Evolutionary conservation across 2,888 invertebrate genomes (phyloP).

Genomic region (Heteropelma amictum): DNA sequence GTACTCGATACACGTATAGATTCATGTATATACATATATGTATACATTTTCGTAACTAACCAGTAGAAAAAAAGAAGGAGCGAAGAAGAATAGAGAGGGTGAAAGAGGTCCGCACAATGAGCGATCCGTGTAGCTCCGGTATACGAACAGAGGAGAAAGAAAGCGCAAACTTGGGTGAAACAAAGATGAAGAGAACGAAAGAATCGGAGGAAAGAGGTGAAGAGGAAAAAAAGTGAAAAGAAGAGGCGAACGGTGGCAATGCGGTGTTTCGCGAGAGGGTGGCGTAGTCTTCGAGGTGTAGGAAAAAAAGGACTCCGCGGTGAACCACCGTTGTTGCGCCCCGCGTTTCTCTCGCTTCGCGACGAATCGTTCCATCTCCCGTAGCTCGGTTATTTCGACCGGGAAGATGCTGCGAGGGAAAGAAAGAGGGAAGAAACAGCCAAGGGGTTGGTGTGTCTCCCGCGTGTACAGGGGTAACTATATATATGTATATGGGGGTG

Average conservation of each 20-base stretch:
- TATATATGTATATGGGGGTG: slow-evolving; percentile 7
- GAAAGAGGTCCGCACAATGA: slow-evolving; percentile 55
- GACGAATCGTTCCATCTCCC: slow-evolving; percentile 24
- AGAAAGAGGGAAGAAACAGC: slow-evolving; percentile 9
- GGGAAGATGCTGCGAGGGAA: slow-evolving; percentile 29
- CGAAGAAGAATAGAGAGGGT: slow-evolving; percentile 6
- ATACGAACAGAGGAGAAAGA: too few relatives aligned
- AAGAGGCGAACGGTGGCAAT: slow-evolving; percentile 35
- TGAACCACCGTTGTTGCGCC: slow-evolving; percentile 58
- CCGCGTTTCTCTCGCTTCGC: slow-evolving; percentile 34
- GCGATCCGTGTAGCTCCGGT: slow-evolving; percentile 46
- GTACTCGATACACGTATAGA: neutral
- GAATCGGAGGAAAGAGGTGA: slow-evolving; percentile 28
- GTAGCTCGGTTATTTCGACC: neutral
- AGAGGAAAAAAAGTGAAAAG: slow-evolving; percentile 21
- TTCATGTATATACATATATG: neutral
- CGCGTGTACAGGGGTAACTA: neutral
- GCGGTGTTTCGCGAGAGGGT: slow-evolving; percentile 45
- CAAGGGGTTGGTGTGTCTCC: neutral
- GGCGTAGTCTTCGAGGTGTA: slow-evolving; percentile 29
- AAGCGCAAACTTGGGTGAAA: slow-evolving; percentile 28
- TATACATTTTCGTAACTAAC: slow-evolving; percentile 2
- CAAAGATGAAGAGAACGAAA: slow-evolving; percentile 32
- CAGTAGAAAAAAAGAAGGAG: neutral
- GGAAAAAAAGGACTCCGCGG: slow-evolving; percentile 26